A percentile compares a stretch with the other conserved stretches of the same genome.
Evolutionary conservation across 2,888 invertebrate genomes (phyloP).

Genomic region (Anarsia innoxiella): DNA sequence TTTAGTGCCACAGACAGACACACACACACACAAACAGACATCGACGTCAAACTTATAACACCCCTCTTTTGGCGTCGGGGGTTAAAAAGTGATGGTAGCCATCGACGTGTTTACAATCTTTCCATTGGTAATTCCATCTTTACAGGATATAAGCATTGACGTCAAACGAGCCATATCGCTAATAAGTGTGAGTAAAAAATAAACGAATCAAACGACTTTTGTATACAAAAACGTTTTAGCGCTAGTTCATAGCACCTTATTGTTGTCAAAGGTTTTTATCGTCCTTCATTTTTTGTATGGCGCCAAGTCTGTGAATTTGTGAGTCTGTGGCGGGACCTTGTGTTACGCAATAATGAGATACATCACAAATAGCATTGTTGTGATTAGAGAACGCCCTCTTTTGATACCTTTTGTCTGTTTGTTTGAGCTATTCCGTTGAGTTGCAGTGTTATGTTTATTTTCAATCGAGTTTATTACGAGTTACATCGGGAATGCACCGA

Average conservation of each 20-base stretch:
- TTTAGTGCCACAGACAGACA: too few relatives aligned
- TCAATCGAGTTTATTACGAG: slow-evolving; percentile 40
- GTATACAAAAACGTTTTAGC: slow-evolving; percentile 45
- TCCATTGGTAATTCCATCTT: neutral
- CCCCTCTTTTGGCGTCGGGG: too few relatives aligned
- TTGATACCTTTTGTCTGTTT: slow-evolving; percentile 55
- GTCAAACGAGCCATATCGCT: slow-evolving; percentile 23
- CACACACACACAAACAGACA: too few relatives aligned
- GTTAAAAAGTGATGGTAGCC: too few relatives aligned
- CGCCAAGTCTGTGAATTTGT: slow-evolving; percentile 21
- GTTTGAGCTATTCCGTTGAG: slow-evolving; percentile 33
- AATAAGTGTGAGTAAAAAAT: slow-evolving; percentile 27
- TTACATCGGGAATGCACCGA: slow-evolving; percentile 27
- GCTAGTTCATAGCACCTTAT: slow-evolving; percentile 27
- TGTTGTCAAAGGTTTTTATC: slow-evolving; percentile 31
- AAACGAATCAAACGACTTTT: slow-evolving; percentile 32
- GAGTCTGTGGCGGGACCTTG: slow-evolving; percentile 30
- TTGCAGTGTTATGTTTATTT: slow-evolving; percentile 45
- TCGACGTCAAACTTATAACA: too few relatives aligned
- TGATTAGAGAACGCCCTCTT: slow-evolving; percentile 55
- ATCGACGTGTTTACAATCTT: neutral
- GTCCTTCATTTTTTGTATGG: slow-evolving; percentile 21
- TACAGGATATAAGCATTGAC: slow-evolving; percentile 20
- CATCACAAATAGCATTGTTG: slow-evolving; percentile 42
- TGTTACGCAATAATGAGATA: slow-evolving; percentile 47